These are phyloP conservation scores for Corythornis vintsioides DNA, from an alignment of 2,113 vertebrate genomes.

Conservation along the genomic window DNA sequence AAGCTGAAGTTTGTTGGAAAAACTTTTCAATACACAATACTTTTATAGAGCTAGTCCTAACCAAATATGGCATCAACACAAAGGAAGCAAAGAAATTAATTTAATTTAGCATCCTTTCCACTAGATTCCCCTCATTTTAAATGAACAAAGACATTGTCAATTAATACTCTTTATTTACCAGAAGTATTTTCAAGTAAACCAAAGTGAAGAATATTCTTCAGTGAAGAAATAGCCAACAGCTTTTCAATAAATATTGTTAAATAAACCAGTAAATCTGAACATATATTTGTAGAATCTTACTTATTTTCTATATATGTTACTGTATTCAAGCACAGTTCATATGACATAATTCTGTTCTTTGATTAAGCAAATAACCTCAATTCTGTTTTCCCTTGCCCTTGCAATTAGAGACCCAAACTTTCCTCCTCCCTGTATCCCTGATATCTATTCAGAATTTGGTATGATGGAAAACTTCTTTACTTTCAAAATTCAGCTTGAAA, in stretches of 20 bases:
- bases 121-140: not conserved
- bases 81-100: not conserved
- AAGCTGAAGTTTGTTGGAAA: not conserved
- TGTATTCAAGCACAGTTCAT: not conserved
- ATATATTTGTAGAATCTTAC: not conserved
- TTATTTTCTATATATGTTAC: not conserved
- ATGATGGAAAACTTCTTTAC: not conserved
- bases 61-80: not conserved
- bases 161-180: not conserved
- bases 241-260: not conserved
- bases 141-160: not conserved
- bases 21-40: not conserved
- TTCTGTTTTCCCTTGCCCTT: not conserved
- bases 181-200: not conserved
- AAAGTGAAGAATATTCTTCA: not conserved
- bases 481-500: not conserved
- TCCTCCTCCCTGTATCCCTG: not conserved
- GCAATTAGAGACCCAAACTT: not conserved
- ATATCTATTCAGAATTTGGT: not conserved
- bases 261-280: not conserved
- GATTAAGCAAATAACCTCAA: not conserved
- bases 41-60: not conserved
- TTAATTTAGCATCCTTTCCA: not conserved
- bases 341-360: not conserved
- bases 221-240: not conserved